phyloP scores from a whole-genome alignment of 2,888 invertebrate genomes.

The Trisateles emortualis region DNA sequence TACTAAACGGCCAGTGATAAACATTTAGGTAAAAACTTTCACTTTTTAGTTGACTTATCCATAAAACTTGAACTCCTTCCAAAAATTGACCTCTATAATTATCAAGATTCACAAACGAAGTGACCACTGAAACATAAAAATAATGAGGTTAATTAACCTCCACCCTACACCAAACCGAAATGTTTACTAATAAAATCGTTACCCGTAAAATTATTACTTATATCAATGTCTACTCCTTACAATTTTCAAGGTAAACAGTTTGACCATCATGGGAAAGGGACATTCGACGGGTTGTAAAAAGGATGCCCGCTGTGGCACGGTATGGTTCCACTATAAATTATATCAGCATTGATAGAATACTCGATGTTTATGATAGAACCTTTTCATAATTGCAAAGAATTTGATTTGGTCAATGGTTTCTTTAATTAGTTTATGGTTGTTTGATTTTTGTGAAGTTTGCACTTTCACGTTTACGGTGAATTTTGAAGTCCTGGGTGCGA shows the following conservation, averaged over 20 bases:
- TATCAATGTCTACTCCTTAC: constrained; percentile 22
- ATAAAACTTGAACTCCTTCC: neutral
- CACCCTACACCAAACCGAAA: constrained; percentile 26
- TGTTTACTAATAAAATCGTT: constrained; percentile 42
- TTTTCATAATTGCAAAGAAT: constrained; percentile 5
- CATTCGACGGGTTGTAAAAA: constrained; percentile 6
- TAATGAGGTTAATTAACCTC: constrained; percentile 39
- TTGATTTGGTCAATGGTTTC: neutral
- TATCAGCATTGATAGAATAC: neutral
- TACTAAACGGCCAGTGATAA: no score
- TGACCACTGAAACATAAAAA: constrained; percentile 26
- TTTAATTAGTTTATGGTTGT: neutral
- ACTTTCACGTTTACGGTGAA: no score
- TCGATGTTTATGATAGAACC: neutral
- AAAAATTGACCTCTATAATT: neutral
- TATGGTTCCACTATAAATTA: constrained; percentile 4
- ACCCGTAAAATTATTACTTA: constrained; percentile 50
- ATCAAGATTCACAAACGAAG: constrained; percentile 10
- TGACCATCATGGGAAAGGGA: constrained; percentile 53
- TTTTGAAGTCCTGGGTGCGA: no score
- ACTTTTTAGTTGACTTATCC: no score
- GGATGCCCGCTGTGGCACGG: constrained; percentile 6
- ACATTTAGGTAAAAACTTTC: no score
- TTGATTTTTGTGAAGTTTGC: neutral
- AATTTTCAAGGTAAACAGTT: constrained; percentile 43